Evolutionary conservation across 2,797 vertebrate genomes (phyloP).

Genomic region (Micrastur ruficollis): DNA sequence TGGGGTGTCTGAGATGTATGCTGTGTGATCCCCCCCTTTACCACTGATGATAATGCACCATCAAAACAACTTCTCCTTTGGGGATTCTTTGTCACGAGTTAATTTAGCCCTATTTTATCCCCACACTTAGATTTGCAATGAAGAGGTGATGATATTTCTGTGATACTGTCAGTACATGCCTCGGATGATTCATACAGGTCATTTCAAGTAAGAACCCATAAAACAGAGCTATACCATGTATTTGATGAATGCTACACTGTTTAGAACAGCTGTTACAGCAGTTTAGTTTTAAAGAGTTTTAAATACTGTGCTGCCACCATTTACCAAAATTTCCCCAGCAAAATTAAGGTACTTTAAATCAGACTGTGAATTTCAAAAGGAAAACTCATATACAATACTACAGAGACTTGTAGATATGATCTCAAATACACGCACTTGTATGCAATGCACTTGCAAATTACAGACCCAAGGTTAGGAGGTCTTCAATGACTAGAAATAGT

Average conservation of each 20-base stretch:
- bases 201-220: neutral
- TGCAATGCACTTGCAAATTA: neutral
- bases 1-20: neutral
- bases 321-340: neutral
- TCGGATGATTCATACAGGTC: neutral
- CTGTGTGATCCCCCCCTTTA: neutral
- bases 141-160: neutral
- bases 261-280: neutral
- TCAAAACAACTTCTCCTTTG: neutral
- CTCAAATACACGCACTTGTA: rapidly evolving
- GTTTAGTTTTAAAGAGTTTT: neutral
- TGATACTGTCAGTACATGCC: neutral
- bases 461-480: neutral
- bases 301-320: neutral
- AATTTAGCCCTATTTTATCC: neutral
- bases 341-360: neutral
- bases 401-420: neutral
- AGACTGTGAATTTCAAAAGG: neutral
- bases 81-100: neutral
- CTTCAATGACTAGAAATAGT: neutral
- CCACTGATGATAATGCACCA: neutral
- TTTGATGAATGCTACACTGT: neutral
- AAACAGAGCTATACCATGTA: neutral
- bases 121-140: neutral
- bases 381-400: neutral